phyloP scores from a whole-genome alignment of 2,113 vertebrate species.

The Dicentrarchus labrax region DNA sequence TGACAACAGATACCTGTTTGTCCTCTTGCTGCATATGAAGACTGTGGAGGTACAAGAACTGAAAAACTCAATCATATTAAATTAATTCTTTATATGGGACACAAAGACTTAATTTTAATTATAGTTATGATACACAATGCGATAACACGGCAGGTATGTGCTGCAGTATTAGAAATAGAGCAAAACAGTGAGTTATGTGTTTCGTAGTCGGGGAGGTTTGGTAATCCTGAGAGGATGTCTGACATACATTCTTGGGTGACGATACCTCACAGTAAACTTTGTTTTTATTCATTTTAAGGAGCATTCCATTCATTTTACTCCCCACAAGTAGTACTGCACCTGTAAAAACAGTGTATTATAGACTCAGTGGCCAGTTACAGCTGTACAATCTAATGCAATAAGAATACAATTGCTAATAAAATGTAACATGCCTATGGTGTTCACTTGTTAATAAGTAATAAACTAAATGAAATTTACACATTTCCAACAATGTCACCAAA shows the following conservation, averaged over 20 bases:
- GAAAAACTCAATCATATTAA: not conserved
- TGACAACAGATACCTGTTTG: conserved; percentile 1
- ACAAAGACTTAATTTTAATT: not conserved
- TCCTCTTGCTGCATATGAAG: not conserved
- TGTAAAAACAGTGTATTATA: not conserved
- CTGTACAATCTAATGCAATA: not conserved
- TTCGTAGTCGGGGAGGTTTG: not conserved
- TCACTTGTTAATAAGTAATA: not conserved
- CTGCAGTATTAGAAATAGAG: conserved; percentile 12
- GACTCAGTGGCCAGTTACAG: not conserved
- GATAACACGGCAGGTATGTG: not conserved
- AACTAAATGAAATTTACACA: not conserved
- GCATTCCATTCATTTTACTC: not conserved
- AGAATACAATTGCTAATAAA: not conserved
- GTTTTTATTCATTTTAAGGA: not conserved
- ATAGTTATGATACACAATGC: not conserved
- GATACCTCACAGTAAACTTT: not conserved
- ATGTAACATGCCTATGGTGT: not conserved
- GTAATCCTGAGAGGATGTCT: conserved; percentile 34
- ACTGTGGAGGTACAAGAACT: not conserved
- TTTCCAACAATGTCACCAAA: not conserved
- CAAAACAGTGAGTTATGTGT: conserved; percentile 16
- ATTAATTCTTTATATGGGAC: not conserved
- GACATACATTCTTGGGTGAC: not conserved
- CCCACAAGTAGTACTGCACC: not conserved